Evolutionary conservation across 2,797 vertebrate genomes (phyloP), one percentile per base, ranked within the genome.

Genomic region (Sebastes matsubarae): DNA sequence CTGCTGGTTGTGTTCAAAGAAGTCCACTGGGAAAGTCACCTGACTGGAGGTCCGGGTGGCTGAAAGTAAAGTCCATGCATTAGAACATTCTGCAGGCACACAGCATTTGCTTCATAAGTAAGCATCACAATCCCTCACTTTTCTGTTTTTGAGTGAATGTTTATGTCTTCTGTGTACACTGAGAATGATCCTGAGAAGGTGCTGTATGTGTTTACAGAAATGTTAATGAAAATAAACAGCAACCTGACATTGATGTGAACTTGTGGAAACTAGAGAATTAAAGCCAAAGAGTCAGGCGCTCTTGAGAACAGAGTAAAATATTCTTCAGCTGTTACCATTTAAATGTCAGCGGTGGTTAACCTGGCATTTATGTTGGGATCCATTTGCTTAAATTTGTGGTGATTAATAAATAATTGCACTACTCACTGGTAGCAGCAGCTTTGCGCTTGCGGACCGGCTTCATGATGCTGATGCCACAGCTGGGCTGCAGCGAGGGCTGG

Each of bases 1-100:
- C 77, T 99, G 99, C 89, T 99, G 98, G 93, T 99, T 99, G 95
- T 99, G 98, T 83, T 99, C 99, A 78, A 99, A 99, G 94, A 99
- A 99, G 93, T 99, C 99, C 29, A 99, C 98, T 16, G 99, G 99
- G 89, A 99, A 99, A 25, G 97, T 99, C 86, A 99, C 97, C 86
- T 98, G 99, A 93, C 97, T 99, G 72, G 98, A 98, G 0, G 97
- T 96, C 61, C 98, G 97, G 3, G 98, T 97, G 18, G 98, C 99
- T 99, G 78, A 27, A 84, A 83, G 70, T 18, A 68, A 79, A 88
- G 85, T 60, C 1, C 57, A 34, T 20, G n/a, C 13, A 72, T 77
- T 74, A 27, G 0, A 81, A 68, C 12, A 12, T 58, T 42, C 24
- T 58, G 10, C 16, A 30, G 13, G 12, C 10, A 72, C 8, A 63